Percentiles rank a stretch among this genome's conserved stretches.
These are phyloP conservation scores for Pyrgilauda ruficollis DNA, from an alignment of 2,113 vertebrate genomes.

Conservation along the genomic window DNA sequence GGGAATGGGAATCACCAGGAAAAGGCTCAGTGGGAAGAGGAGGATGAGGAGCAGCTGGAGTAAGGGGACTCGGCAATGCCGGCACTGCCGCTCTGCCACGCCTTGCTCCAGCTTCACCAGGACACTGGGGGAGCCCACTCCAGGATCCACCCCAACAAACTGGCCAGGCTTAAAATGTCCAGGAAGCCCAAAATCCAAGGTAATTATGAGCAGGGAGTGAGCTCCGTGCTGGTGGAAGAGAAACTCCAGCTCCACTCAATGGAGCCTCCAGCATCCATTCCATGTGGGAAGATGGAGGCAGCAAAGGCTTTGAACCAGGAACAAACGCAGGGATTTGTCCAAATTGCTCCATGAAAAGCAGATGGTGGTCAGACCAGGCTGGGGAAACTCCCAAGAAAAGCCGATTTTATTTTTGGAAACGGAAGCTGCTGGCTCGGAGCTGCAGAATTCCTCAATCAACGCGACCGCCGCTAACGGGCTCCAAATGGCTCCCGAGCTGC, in stretches of 20 bases:
- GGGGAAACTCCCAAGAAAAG: not conserved
- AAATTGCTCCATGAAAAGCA: not conserved
- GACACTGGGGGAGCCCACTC: fast-evolving
- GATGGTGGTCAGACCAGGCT: not conserved
- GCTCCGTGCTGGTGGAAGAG: fast-evolving
- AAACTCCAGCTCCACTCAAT: fast-evolving
- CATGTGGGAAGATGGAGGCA: not conserved
- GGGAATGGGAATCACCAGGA: not conserved
- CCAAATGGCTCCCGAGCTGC: not conserved
- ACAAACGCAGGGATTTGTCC: not conserved
- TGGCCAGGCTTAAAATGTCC: not conserved
- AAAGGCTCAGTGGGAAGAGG: not conserved
- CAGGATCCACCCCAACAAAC: not conserved
- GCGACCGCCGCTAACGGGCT: not conserved
- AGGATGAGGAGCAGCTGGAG: not conserved
- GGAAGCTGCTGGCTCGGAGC: not conserved
- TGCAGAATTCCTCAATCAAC: not conserved
- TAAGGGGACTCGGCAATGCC: fast-evolving
- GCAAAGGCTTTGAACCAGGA: not conserved
- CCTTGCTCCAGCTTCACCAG: fast-evolving
- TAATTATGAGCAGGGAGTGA: fast-evolving
- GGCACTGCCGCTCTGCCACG: fast-evolving
- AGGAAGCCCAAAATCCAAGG: not conserved
- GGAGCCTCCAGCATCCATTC: not conserved
- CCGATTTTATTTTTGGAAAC: not conserved